Evolutionary conservation across 2,113 vertebrate species (phyloP), one percentile per base, ranked within the genome.

Genomic region (Oenanthe oenanthe): DNA sequence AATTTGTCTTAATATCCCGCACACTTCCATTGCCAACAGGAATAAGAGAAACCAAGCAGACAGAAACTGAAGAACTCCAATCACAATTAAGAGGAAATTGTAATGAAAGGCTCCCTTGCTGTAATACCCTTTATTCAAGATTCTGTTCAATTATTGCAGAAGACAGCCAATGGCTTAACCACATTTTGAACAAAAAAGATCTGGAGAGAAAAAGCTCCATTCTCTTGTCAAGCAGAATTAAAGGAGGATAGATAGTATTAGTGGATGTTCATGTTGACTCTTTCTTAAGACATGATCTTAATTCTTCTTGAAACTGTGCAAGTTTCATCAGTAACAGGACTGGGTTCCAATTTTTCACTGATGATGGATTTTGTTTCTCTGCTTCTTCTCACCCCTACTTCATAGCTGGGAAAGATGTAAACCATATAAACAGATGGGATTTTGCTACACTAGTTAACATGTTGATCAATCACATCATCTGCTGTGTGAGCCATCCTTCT

Each of bases 391-490:
- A 76, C 85, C 24, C 65, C 14, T 81, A 78, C 92, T 95, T 85
- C 68, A 81, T 48, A 72, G 74, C 71, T 95, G 71, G 56, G 62
- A 94, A 94, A 80, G 74, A 95, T 47, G 58, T 78, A 88, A 96
- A 81, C 38, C 45, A 5, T 58, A 91, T 17, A 95, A 94, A 97
- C 92, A 98, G 95, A 96, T 95, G 97, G 96, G 71, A 45, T 94
- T 96, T 88, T 94, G 67, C 85, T 93, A 94, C 74, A 45, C 53
- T 95, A 92, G 92, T 96, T 96, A 96, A 88, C 81, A 75, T 38
- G 29, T 68, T 67, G 79, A 96, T 97, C 95, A 96, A 82, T 95
- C 89, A 89, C 84, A 93, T 96, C 88, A 95, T 91, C 89, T 94
- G 93, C 83, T 86, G 51, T 72, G 91, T 72, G 71, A 95, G 29